A percentile compares a stretch with the other conserved stretches of the same genome.
Evolutionary conservation across 2,113 vertebrate genomes (phyloP).

Genomic region (Hippotragus niger): DNA sequence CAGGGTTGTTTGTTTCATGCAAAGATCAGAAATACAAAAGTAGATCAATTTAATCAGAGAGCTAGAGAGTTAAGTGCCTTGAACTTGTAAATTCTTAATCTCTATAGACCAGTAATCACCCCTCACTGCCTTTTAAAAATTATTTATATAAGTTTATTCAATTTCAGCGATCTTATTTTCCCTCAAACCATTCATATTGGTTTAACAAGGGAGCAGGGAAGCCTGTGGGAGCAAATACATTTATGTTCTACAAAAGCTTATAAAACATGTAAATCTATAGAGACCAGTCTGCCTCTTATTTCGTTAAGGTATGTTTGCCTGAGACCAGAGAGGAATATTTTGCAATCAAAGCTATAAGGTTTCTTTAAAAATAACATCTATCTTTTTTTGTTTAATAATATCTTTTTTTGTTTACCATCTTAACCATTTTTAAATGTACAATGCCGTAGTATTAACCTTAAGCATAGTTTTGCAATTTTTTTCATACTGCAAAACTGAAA

Average conservation of each 20-base stretch:
- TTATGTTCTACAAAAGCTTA: neutral
- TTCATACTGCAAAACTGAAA: neutral
- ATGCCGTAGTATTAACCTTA: neutral
- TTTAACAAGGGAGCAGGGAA: neutral
- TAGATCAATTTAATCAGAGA: slow-evolving; percentile 8
- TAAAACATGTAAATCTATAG: neutral
- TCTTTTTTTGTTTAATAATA: neutral
- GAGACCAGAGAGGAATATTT: neutral
- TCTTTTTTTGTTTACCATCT: neutral
- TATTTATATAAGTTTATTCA: neutral
- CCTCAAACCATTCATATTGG: neutral
- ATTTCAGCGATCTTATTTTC: neutral
- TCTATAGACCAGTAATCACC: neutral
- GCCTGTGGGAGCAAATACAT: neutral
- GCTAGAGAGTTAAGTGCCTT: neutral
- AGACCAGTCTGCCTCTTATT: neutral
- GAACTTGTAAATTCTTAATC: neutral
- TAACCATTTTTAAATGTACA: neutral
- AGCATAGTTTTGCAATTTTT: neutral
- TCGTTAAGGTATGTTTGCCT: neutral
- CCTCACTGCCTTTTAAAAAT: neutral
- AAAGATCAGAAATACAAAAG: slow-evolving; percentile 31
- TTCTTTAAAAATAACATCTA: neutral
- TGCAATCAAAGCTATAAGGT: neutral
- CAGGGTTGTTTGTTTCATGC: neutral